phyloP scores from a whole-genome alignment of 2,797 vertebrate genomes.

The Lycodopsis pacificus region DNA sequence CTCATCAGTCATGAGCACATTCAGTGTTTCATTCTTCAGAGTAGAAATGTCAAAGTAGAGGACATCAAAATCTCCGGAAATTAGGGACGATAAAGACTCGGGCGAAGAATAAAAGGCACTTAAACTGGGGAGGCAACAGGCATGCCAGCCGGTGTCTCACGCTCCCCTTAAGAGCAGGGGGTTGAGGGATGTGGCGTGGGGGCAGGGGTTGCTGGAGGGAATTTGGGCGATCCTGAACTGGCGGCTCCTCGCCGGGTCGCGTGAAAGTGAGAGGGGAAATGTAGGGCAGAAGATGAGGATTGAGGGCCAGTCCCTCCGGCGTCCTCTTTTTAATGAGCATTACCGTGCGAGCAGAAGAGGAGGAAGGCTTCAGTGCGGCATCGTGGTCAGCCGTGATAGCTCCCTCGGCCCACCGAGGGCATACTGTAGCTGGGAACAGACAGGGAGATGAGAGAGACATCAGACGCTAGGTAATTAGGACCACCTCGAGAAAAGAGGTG shows the following conservation, averaged over 20 bases:
- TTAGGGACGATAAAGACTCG: conserved; percentile 8
- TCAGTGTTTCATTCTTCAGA: conserved; percentile 16
- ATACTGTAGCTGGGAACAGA: conserved; percentile 51
- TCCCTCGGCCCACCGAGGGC: conserved; percentile 43
- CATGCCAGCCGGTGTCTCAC: conserved; percentile 2
- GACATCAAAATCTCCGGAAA: conserved; percentile 14
- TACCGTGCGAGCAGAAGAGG: conserved; percentile 45
- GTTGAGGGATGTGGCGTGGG: background rate
- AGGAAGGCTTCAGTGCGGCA: conserved; percentile 25
- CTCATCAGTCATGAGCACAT: conserved; percentile 13
- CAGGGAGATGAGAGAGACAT: conserved; percentile 76
- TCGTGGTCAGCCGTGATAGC: conserved; percentile 44
- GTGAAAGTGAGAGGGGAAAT: conserved; percentile 69
- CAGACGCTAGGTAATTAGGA: conserved; percentile 78
- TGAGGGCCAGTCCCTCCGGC: conserved; percentile 55
- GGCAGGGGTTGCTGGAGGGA: conserved; percentile 26
- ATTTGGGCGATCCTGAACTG: conserved; percentile 32
- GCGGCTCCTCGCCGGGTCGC: conserved; percentile 35
- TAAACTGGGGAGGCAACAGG: conserved; percentile 18
- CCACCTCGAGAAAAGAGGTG: conserved; percentile 65
- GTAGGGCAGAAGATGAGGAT: conserved; percentile 65
- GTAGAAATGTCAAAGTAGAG: conserved; percentile 8
- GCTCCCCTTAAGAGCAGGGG: conserved; percentile 5
- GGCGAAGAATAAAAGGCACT: conserved; percentile 12
- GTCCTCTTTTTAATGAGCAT: conserved; percentile 72